phyloP scores from a whole-genome alignment of 2,888 invertebrate genomes.

The Pyrochroa serraticornis region DNA sequence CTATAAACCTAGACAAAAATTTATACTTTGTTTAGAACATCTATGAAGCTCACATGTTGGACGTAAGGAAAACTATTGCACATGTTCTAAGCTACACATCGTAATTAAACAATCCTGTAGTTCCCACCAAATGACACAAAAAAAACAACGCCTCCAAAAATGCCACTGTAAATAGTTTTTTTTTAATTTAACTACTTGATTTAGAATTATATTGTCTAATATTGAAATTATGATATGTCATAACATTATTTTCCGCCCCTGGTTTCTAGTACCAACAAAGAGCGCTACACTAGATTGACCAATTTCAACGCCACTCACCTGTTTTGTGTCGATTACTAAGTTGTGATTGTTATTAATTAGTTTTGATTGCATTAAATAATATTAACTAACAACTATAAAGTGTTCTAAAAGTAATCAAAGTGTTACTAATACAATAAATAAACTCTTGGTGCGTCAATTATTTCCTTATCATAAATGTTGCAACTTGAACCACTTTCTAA shows the following conservation, averaged over 20 bases:
- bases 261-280: too few species aligned
- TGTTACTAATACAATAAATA: too few species aligned
- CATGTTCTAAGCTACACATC: conserved; percentile 23
- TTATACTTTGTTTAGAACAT: conserved; percentile 17
- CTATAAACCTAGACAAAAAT: conserved; percentile 1
- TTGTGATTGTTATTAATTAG: conserved; percentile 19
- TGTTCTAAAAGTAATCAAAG: too few species aligned
- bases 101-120: conserved; percentile 12
- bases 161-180: not conserved
- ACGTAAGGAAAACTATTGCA: conserved; percentile 30
- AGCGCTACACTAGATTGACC: too few species aligned
- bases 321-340: conserved; percentile 1
- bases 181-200: not conserved
- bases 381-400: too few species aligned
- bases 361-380: too few species aligned
- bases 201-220: conserved; percentile 1
- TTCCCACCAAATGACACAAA: conserved; percentile 13
- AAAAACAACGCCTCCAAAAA: conserved; percentile 23
- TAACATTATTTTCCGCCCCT: not conserved
- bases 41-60: conserved; percentile 29
- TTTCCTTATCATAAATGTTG: too few species aligned
- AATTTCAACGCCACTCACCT: not conserved
- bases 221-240: conserved; percentile 1
- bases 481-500: too few species aligned
- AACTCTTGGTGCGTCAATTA: too few species aligned